Percentiles rank a stretch among this genome's conserved stretches.
Evolutionary conservation across 1,140 invertebrate species (phyloP).

Genomic region (Cyphomyrmex costatus): DNA sequence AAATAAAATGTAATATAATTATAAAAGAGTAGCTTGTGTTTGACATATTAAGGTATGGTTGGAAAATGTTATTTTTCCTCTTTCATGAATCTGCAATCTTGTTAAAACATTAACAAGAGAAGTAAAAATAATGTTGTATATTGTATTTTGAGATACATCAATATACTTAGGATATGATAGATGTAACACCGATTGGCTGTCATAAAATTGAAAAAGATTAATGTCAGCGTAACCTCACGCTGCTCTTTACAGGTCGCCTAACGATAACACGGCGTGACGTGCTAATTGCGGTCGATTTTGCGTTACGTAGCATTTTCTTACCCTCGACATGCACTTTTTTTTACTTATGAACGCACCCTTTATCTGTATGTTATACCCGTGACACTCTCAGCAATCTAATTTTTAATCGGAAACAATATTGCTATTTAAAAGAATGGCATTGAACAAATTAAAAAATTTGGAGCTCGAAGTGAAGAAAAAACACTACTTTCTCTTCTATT

Average conservation of each 20-base stretch:
- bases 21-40: not conserved
- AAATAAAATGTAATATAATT: slow-evolving; percentile 17
- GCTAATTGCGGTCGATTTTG: not conserved
- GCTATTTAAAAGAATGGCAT: not conserved
- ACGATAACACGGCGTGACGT: slow-evolving; percentile 63
- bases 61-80: not conserved
- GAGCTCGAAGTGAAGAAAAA: not conserved
- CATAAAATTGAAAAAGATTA: slow-evolving; percentile 27
- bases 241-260: slow-evolving; percentile 60
- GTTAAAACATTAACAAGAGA: not conserved
- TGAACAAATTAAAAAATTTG: not conserved
- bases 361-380: not conserved
- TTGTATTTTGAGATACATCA: not conserved
- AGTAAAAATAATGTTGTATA: not conserved
- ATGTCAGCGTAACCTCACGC: not conserved
- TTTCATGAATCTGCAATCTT: not conserved
- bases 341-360: slow-evolving; percentile 18
- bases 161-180: slow-evolving; percentile 15
- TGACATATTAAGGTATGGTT: not conserved
- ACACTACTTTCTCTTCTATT: not conserved
- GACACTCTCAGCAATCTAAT: not conserved
- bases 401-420: slow-evolving; percentile 7
- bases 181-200: slow-evolving; percentile 23
- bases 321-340: slow-evolving; percentile 34
- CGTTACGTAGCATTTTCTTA: slow-evolving; percentile 56